Evolutionary conservation across 2,888 invertebrate genomes (phyloP).

Genomic region (Teleogryllus oceanicus): DNA sequence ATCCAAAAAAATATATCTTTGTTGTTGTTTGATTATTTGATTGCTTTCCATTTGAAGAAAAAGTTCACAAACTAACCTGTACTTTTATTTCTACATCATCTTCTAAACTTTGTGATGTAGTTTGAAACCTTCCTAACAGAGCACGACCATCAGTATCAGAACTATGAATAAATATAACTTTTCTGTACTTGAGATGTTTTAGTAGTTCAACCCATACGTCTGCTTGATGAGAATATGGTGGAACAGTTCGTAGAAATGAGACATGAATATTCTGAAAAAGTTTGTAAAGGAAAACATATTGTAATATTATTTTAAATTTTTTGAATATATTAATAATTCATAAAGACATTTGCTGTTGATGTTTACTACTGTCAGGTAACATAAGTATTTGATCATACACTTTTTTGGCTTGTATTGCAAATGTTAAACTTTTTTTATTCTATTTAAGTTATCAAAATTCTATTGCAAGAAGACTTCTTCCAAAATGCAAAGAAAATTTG

Average conservation of each 20-base stretch:
- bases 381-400: too few species aligned
- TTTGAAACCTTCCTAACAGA: slow-evolving; percentile 88
- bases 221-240: slow-evolving; percentile 98
- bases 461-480: too few species aligned
- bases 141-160: slow-evolving; percentile 94
- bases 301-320: too few species aligned
- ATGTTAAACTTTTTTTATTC: too few species aligned
- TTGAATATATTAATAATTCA: too few species aligned
- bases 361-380: too few species aligned
- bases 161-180: slow-evolving; percentile 90
- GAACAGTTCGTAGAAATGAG: slow-evolving; percentile 93
- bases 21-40: too few species aligned
- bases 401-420: too few species aligned
- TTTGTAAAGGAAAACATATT: neutral
- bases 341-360: too few species aligned
- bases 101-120: slow-evolving; percentile 85
- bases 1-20: neutral
- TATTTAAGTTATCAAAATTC: too few species aligned
- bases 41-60: too few species aligned
- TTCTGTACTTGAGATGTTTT: slow-evolving; percentile 86
- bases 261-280: slow-evolving; percentile 84
- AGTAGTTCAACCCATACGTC: slow-evolving; percentile 96
- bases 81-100: slow-evolving; percentile 92
- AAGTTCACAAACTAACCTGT: slow-evolving; percentile 47
- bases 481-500: too few species aligned